phyloP scores from a whole-genome alignment of 2,888 invertebrate species.

The Cephus runcator region DNA sequence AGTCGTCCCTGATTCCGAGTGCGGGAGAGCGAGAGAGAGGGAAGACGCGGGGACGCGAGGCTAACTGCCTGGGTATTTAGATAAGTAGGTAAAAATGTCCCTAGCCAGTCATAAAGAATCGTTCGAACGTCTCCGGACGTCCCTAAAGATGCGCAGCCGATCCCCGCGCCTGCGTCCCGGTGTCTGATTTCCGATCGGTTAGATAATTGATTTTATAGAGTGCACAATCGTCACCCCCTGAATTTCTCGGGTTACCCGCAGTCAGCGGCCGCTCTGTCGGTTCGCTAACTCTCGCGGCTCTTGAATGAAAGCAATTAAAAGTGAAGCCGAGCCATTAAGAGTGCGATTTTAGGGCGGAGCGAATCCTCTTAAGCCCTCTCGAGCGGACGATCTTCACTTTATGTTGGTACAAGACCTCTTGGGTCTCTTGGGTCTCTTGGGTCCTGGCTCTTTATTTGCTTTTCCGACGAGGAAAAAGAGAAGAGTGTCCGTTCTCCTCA shows the following conservation, averaged over 20 bases:
- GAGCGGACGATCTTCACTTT: neutral
- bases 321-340: conserved; percentile 2
- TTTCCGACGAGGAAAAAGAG: neutral
- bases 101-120: too few relatives aligned
- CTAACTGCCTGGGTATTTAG: too few relatives aligned
- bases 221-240: neutral
- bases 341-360: conserved; percentile 5
- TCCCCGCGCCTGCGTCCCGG: neutral
- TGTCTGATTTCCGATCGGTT: conserved; percentile 1
- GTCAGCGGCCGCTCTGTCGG: neutral
- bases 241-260: conserved; percentile 1
- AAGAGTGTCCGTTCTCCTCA: neutral
- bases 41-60: too few relatives aligned
- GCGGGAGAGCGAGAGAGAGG: too few relatives aligned
- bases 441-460: neutral
- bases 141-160: neutral
- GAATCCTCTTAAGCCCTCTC: conserved; percentile 2
- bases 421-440: too few relatives aligned
- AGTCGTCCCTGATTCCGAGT: too few relatives aligned
- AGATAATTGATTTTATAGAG: neutral
- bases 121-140: neutral
- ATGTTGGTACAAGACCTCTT: neutral
- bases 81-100: too few relatives aligned
- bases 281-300: neutral
- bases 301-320: neutral